Conservation (phyloP, 2,797 vertebrate genomes). For the Crotalus adamanteus region DNA sequence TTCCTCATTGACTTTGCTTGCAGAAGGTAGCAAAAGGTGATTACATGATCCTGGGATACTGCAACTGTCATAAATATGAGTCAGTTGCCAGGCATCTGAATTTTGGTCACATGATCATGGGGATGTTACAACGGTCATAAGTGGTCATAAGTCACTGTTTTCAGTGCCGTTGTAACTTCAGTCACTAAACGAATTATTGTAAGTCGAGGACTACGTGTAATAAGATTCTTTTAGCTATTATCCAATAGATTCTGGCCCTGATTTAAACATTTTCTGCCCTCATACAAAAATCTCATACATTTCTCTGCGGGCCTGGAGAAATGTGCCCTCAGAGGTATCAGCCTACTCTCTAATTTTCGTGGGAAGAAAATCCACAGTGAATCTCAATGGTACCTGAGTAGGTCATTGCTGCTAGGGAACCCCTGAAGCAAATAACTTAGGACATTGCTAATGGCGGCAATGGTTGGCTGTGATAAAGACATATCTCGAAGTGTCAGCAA, state of each 20-base stretch:
- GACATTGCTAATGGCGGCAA: conserved; percentile 90
- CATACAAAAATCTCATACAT: background rate
- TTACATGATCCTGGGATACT: background rate
- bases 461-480: conserved; percentile 93
- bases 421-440: conserved; percentile 94
- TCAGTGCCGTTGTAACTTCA: background rate
- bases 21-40: background rate
- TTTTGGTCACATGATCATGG: background rate
- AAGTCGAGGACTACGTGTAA: background rate
- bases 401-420: conserved; percentile 90
- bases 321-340: background rate
- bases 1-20: background rate
- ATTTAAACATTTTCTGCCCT: background rate
- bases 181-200: too few species aligned
- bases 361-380: background rate
- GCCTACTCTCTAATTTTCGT: background rate
- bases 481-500: conserved; percentile 91
- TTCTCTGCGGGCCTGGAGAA: background rate
- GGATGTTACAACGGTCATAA: background rate
- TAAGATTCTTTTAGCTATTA: background rate
- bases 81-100: background rate
- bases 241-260: background rate
- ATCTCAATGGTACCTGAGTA: conserved; percentile 81
- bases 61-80: background rate
- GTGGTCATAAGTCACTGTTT: background rate